These are phyloP conservation scores for Zapus hudsonius DNA, from an alignment of 2,113 vertebrate genomes.

Conservation along the genomic window DNA sequence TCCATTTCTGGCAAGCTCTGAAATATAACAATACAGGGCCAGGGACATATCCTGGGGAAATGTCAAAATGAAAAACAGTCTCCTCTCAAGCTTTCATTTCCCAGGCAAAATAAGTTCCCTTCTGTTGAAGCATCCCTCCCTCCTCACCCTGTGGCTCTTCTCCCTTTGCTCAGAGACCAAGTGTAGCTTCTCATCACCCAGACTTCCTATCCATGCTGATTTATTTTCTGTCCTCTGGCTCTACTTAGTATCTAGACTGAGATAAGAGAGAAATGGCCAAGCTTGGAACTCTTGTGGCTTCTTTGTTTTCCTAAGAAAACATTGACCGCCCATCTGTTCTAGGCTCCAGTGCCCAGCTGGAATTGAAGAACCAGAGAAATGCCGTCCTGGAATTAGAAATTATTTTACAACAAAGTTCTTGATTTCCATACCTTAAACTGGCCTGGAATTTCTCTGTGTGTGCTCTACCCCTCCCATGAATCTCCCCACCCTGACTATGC, in stretches of 20 bases:
- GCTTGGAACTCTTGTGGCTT: neutral
- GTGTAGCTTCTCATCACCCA: neutral
- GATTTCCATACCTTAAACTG: no score
- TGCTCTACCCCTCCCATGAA: no score
- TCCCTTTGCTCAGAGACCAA: neutral
- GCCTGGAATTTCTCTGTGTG: no score
- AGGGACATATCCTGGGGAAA: neutral
- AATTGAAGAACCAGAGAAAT: no score
- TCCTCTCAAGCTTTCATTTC: conserved; percentile 5
- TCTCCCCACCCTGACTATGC: no score
- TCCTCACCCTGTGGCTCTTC: neutral
- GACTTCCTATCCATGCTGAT: neutral
- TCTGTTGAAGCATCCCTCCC: neutral
- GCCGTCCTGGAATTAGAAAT: no score
- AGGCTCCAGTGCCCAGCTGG: neutral
- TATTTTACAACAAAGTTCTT: no score
- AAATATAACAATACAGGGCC: conserved; percentile 24
- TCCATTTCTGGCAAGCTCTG: conserved; percentile 29
- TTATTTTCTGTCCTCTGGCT: neutral
- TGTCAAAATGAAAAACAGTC: conserved; percentile 43
- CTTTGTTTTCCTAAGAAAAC: neutral
- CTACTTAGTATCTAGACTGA: neutral
- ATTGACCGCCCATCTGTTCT: neutral
- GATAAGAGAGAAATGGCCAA: neutral
- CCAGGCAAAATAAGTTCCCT: neutral